Evolutionary conservation across 2,113 vertebrate genomes (phyloP), one percentile per base, ranked within the genome.

Genomic region (Spea multiplicata): DNA sequence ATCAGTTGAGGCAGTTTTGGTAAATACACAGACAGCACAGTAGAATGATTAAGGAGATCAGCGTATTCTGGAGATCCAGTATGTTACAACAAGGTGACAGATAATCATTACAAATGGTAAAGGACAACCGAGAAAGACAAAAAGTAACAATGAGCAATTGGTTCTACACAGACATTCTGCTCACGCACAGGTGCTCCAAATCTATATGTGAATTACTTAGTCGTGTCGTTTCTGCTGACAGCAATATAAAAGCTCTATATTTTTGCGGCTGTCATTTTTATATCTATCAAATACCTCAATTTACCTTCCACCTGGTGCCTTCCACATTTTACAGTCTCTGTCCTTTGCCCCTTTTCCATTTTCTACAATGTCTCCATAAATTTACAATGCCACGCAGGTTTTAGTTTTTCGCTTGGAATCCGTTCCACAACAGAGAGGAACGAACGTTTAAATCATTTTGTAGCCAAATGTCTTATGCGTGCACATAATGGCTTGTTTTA

Each of bases 391-490:
- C 65, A 50, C 14, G 8, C 57, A 71, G 16, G 55, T 6, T 4
- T 55, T 2, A 52, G 50, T 9, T 8, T 61, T 68, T 59, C 16
- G 65, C 49, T 6, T 44, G 49, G 16, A 17, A 4, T 8, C 48
- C 59, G 12, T 75, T 76, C 81, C 47, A 73, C 12, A 75, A 44
- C 13, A 0, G 0, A 81, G 30, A 80, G 77, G 65, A 79, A 83
- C 44, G 10, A 8, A 66, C 66, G 50, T 0, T 16, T 73, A 84
- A 86, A 87, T 85, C 83, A 84, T 64, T 65, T 70, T 4, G 0
- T 9, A 66, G 78, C 44, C 3, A 0, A 75, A 80, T 0, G 0
- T 57, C 16, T 30, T 8, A 8, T 13, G 52, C 30, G 52, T 44
- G 16, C 3, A 66, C 6, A 44, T 75, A 65, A 67, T 65, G 30